Conservation (phyloP, 2,113 vertebrate genomes). For the Psilopsiagon aymara region DNA sequence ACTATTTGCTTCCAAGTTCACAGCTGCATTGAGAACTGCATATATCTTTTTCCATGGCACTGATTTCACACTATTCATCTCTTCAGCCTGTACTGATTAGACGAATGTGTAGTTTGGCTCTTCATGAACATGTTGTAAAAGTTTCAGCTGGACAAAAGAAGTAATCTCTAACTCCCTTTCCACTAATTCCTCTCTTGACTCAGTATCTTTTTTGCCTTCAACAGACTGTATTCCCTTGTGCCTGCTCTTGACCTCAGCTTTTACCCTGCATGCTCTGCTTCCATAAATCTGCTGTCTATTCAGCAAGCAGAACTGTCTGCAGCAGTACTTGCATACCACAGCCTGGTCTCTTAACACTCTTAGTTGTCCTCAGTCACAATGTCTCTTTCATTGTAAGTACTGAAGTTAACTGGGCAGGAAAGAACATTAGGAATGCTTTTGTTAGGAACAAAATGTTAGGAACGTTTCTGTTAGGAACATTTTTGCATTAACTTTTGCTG, state of each 20-base stretch:
- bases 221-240: conserved; percentile 9
- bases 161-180: conserved; percentile 25
- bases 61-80: conserved; percentile 11
- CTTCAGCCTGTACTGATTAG: conserved; percentile 28
- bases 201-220: conserved; percentile 35
- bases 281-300: conserved; percentile 30
- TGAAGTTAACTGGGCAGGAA: neutral
- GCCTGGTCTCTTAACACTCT: neutral
- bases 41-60: conserved; percentile 1
- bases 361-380: neutral
- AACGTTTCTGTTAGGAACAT: neutral
- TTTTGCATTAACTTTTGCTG: neutral
- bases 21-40: neutral
- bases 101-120: conserved; percentile 43
- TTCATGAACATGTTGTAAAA: neutral
- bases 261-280: neutral
- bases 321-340: neutral
- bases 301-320: conserved; percentile 1
- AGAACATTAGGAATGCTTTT: neutral
- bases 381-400: neutral
- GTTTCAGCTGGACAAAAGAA: conserved; percentile 29
- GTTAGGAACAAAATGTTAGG: too few species aligned
- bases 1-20: conserved; percentile 8
- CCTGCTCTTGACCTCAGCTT: conserved; percentile 5
- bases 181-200: conserved; percentile 27